Evolutionary conservation across 2,113 vertebrate species (phyloP).

Genomic region (Athene noctua): DNA sequence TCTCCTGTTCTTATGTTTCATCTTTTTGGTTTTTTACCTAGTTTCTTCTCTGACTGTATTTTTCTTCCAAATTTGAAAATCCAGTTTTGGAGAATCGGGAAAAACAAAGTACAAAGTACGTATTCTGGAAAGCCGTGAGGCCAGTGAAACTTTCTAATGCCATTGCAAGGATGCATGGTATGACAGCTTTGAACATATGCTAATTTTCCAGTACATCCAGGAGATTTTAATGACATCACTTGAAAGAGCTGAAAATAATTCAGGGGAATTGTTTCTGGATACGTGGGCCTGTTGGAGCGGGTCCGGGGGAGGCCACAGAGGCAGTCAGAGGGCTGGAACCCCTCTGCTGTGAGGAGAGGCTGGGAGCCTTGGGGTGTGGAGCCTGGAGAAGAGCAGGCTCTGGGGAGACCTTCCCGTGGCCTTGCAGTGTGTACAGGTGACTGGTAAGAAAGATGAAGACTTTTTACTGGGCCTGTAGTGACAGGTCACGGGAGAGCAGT

Average conservation of each 20-base stretch:
- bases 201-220: neutral
- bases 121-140: neutral
- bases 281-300: neutral
- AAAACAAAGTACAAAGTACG: neutral
- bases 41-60: neutral
- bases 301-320: neutral
- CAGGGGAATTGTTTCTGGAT: neutral
- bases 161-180: neutral
- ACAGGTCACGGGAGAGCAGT: neutral
- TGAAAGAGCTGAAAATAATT: neutral
- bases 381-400: neutral
- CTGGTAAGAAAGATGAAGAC: neutral
- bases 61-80: neutral
- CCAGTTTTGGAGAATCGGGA: neutral
- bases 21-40: neutral
- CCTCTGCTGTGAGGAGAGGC: neutral
- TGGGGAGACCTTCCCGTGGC: accelerated
- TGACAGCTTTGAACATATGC: neutral
- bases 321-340: neutral
- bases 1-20: neutral
- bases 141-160: neutral
- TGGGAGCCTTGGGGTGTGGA: neutral
- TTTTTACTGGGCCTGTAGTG: neutral
- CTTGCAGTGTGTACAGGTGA: neutral
- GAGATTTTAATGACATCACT: neutral